Base-by-base conservation (phyloP, 2,888 invertebrate genomes). In the Eupithecia tripunctaria region DNA sequence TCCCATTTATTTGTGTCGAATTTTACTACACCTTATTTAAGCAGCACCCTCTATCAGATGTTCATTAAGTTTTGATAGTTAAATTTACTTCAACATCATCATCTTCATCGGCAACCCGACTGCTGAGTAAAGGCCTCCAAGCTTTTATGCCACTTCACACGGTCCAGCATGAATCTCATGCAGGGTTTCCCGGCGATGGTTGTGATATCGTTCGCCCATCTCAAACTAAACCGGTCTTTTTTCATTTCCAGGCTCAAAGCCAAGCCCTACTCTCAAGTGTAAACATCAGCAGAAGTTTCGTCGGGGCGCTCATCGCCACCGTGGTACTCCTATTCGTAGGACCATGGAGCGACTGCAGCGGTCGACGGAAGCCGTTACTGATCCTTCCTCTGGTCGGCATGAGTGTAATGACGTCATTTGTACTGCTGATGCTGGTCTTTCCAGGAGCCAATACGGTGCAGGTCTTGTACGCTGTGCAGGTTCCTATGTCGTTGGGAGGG, bases 401-500 rank as follows among this genome's bases (percentile, higher is more conserved):
- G 92, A 88, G 94, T 67, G 83, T 94, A 3, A 94, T 95, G 87
- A 91, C 93, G 1, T 83, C 92, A 0, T 91, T 91, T 47, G 89
- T 95, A 0, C 81, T 95, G 14, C 76, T 95, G 2, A 82, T 94
- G 86, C 79, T 94, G 43, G 85, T 82, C 5, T 92, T 94, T 65
- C 94, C 94, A 36, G 92, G 93, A 62, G 92, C 94, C 0, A 85
- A 85, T 0, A 93, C 94, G 0, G 82, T 84, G 0, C 92, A 92
- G 85, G 92, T 94, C 6, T 79, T 95, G 25, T 95, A 94, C 73
- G 85, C 87, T 6, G 92, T 94, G 6, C 92, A 94, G 78, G 89
- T 97, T 72, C 96, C 97, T 0, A 96, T 97, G 94, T 96, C 97
- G 72, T 90, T 96, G 41, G 96, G 96, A 41, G 97, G 96, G 0